Base-by-base conservation (phyloP, 2,113 vertebrate genomes). In the Thryonomys swinderianus region DNA sequence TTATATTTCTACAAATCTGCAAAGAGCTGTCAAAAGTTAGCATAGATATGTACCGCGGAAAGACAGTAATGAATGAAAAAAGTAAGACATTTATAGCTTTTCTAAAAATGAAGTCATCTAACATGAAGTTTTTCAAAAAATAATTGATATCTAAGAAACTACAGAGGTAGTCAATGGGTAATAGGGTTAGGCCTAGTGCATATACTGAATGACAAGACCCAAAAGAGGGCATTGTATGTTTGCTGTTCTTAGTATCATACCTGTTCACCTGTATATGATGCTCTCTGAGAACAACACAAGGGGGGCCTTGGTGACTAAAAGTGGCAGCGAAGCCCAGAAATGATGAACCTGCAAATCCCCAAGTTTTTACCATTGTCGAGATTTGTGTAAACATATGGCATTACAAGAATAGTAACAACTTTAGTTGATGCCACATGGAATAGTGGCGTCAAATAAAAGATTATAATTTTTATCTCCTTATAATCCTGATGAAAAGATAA, bases 1-100 rank as follows among this genome's bases (percentile, higher is more conserved):
- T 96, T 96, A 98, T 57, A 96, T 95, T 97, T 97, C 90, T 97
- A 95, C 97, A 97, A 97, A 84, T 37, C 21, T 30, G 48, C 87
- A 90, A 97, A 97, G 95, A 96, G 96, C 96, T 97, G 93, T 27
- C 55, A 98, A 98, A 98, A 96, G 96, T 88, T 96, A 97, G 97
- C 96, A 97, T 67, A 97, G 92, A 96, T 92, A 94, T 97, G 96
- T 91, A 95, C 93, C n/a, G 59, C 92, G 94, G 97, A 96, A 85
- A 85, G 85, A 97, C 95, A 85, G 67, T 89, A 88, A 5, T n/a
- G 40, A 81, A 89, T 86, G 78, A 73, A 62, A 42, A 71, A 88
- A 94, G 91, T 57, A 18, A 74, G 7, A 94, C 8, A n/a, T 4
- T 97, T 76, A 25, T 62, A 66, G 87, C 13, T 95, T 80, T 96